phyloP scores from a whole-genome alignment of 2,888 invertebrate species.

The Drosophila subquinaria region DNA sequence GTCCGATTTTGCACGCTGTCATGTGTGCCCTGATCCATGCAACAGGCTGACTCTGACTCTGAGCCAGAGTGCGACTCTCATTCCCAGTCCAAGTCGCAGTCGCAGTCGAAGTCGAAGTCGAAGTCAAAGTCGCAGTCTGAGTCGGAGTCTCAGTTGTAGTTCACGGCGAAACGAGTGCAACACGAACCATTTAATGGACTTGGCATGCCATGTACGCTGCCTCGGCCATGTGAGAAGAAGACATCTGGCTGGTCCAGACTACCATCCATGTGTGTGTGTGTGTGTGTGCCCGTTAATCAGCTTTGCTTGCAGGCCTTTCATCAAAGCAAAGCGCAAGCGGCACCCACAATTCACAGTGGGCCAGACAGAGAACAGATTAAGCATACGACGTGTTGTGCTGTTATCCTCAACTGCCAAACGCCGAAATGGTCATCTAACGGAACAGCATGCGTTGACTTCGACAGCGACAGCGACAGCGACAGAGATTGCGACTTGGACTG shows the following conservation, averaged over 20 bases:
- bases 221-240: constrained; percentile 70
- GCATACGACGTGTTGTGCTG: constrained; percentile 77
- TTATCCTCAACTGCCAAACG: constrained; percentile 35
- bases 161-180: constrained; percentile 73
- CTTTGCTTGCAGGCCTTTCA: constrained; percentile 73
- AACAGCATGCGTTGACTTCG: constrained; percentile 59
- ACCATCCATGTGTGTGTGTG: constrained; percentile 25
- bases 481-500: constrained; percentile 24
- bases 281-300: constrained; percentile 71
- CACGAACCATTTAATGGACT: constrained; percentile 78
- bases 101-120: background rate
- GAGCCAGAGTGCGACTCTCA: constrained; percentile 20
- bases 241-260: constrained; percentile 60
- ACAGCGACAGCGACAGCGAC: constrained; percentile 16
- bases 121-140: background rate
- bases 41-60: constrained; percentile 17
- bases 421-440: constrained; percentile 51
- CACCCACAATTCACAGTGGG: constrained; percentile 53
- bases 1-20: constrained; percentile 69
- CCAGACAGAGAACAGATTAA: constrained; percentile 62
- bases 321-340: constrained; percentile 64
- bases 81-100: constrained; percentile 13
- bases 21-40: constrained; percentile 71
- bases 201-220: constrained; percentile 55
- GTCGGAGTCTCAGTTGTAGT: constrained; percentile 2